Percentiles rank a stretch among this genome's conserved stretches.
Evolutionary conservation across 2,113 vertebrate species (phyloP).

Genomic region (Chlorocebus sabaeus): DNA sequence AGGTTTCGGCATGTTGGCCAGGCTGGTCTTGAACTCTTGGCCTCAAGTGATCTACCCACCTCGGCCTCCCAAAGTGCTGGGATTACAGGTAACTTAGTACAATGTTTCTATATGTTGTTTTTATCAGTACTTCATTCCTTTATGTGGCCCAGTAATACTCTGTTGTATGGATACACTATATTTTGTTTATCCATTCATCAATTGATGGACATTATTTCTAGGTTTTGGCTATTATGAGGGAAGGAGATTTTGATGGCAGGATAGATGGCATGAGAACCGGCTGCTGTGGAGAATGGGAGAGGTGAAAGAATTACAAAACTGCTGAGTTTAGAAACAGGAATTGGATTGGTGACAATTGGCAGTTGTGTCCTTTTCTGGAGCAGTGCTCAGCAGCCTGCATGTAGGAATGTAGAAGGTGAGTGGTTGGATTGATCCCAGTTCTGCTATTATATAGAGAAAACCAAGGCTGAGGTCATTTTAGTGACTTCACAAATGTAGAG

Average conservation of each 20-base stretch:
- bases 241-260: neutral
- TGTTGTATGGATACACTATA: neutral
- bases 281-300: neutral
- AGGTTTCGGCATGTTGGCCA: no score
- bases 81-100: no score
- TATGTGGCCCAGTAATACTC: neutral
- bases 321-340: neutral
- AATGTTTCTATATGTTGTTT: neutral
- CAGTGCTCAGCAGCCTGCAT: neutral
- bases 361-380: neutral
- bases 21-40: no score
- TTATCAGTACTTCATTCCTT: neutral
- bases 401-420: neutral
- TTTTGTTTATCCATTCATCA: neutral
- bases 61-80: no score
- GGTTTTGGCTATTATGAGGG: neutral
- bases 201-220: neutral
- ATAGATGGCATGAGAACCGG: neutral
- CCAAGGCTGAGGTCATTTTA: neutral
- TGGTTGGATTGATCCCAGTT: neutral
- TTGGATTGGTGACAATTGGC: neutral
- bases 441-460: neutral
- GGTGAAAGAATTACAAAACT: neutral
- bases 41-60: no score
- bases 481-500: neutral